phyloP scores from a whole-genome alignment of 2,113 vertebrate genomes.

The Silurus asotus region DNA sequence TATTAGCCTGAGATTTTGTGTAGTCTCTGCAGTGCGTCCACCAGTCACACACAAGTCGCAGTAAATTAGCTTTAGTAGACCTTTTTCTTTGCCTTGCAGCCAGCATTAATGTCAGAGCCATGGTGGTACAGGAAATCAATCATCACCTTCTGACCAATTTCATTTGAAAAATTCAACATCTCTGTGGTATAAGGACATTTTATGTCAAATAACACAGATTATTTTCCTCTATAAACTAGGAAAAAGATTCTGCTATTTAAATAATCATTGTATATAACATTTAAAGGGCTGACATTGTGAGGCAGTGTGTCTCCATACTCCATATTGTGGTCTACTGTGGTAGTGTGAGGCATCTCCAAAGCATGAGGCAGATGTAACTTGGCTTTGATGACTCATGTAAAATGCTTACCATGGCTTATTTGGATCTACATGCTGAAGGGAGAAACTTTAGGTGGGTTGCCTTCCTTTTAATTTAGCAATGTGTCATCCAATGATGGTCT shows the following conservation, averaged over 20 bases:
- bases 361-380: conserved; percentile 12
- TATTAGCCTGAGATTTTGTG: not conserved
- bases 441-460: conserved; percentile 37
- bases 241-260: not conserved
- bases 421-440: conserved; percentile 25
- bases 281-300: not conserved
- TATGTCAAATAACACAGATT: not conserved
- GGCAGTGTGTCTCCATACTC: not conserved
- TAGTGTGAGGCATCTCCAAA: conserved; percentile 19
- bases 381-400: conserved; percentile 30
- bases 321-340: conserved; percentile 2
- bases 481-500: conserved; percentile 24
- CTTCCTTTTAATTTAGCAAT: conserved; percentile 34
- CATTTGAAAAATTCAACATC: not conserved
- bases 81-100: not conserved
- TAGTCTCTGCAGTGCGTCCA: not conserved
- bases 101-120: not conserved
- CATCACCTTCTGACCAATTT: not conserved
- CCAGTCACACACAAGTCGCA: not conserved
- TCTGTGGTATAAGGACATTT: not conserved
- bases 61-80: not conserved
- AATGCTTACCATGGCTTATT: not conserved
- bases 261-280: not conserved
- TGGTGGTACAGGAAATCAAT: not conserved
- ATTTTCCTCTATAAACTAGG: not conserved